Base-by-base conservation (phyloP, 2,888 invertebrate species). In the Leptura quadrifasciata region DNA sequence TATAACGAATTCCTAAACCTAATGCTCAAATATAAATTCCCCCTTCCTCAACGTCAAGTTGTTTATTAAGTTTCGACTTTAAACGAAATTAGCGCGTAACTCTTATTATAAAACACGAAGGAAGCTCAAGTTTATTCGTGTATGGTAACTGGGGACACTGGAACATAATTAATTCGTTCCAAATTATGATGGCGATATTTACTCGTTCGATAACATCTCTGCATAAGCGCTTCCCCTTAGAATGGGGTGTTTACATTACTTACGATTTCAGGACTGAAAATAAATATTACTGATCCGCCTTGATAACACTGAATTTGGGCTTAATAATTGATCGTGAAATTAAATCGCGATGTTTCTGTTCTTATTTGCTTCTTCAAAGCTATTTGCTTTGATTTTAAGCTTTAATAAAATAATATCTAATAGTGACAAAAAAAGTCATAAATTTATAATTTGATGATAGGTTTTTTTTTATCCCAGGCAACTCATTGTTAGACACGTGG, bases 81-180 rank as follows among this genome's bases (percentile, higher is more conserved):
- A 47, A n/a, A 47, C n/a, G n/a, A 47, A 47, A 47, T 47, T 47
- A n/a, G n/a, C 47, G 15, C 47, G n/a, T 47, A 47, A n/a, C n/a
- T 47, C 47, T 47, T 47, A 47, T 47, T 15, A 47, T 12, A 15
- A 47, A 47, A 47, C 47, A 47, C 5, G 47, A 47, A 17, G 47
- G 47, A n/a, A 47, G 47, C n/a, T 47, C 47, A n/a, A 47, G 47
- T n/a, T 47, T 47, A n/a, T 47, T n/a, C n/a, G 47, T 47, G n/a
- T 47, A 47, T 47, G 15, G 47, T n/a, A n/a, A 47, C 47, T 47
- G 12, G 47, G 47, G 12, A 47, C n/a, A 47, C n/a, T n/a, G 47
- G 47, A n/a, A n/a, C 47, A 47, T 47, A 47, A 47, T 47, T 47
- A 47, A 47, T 47, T 47, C 47, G 15, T 47, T 47, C 0, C 47